phyloP scores from a whole-genome alignment of 37 sponge, comb jelly and placozoan genomes.

The Spongilla lacustris region DNA sequence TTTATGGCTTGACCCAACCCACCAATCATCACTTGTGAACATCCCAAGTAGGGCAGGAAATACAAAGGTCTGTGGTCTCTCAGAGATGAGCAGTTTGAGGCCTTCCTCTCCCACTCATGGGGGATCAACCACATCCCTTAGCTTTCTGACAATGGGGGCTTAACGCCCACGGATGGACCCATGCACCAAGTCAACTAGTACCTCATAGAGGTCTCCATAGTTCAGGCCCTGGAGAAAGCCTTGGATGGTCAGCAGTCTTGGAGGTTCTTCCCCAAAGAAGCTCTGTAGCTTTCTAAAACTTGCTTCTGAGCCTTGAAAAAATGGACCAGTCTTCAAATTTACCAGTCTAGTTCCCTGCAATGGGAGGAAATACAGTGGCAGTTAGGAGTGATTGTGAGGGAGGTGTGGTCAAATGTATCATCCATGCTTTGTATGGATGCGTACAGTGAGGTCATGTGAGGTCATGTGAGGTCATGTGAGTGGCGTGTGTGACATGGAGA shows the following conservation, averaged over 20 bases:
- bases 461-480: too few species aligned
- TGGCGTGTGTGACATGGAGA: not conserved
- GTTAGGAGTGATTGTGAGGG: not conserved
- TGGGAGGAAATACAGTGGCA: not conserved
- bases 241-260: constrained; percentile 38
- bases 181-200: constrained; percentile 18
- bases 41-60: not conserved
- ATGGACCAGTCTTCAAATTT: not conserved
- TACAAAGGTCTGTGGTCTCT: not conserved
- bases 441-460: too few species aligned
- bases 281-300: constrained; percentile 63
- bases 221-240: constrained; percentile 58
- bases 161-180: not conserved
- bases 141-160: not conserved
- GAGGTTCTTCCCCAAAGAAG: constrained; percentile 73
- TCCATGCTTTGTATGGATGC: too few species aligned
- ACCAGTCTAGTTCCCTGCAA: not conserved
- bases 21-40: not conserved
- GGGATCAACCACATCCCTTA: not conserved
- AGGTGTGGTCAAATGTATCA: too few species aligned
- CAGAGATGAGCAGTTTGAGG: not conserved
- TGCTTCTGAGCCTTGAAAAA: constrained; percentile 10
- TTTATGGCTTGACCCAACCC: not conserved
- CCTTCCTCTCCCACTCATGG: constrained; percentile 1
- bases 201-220: constrained; percentile 45